Evolutionary conservation across 1,140 invertebrate species (phyloP).

Genomic region (Drosophila sp.): DNA sequence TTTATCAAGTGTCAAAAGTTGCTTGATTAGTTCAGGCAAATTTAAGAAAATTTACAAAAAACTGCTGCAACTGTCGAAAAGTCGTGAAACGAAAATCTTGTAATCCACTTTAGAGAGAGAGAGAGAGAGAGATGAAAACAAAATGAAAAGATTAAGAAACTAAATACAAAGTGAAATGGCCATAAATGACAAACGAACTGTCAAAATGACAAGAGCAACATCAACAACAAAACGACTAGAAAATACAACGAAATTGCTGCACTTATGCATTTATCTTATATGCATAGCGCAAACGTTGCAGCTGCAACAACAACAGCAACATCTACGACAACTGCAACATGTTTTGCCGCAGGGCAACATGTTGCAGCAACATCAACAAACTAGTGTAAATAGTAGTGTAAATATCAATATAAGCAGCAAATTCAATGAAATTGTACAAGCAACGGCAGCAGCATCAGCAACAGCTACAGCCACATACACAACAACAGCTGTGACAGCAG

Average conservation of each 20-base stretch:
- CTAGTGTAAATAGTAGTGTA: constrained; percentile 82
- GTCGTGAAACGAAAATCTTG: neutral
- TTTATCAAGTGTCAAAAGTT: constrained; percentile 69
- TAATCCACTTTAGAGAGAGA: constrained; percentile 19
- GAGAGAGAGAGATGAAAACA: constrained; percentile 17
- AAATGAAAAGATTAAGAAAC: constrained; percentile 46
- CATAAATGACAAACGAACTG: constrained; percentile 75
- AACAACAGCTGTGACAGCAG: constrained; percentile 30
- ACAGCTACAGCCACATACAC: constrained; percentile 33
- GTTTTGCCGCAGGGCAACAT: constrained; percentile 66
- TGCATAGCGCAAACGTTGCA: constrained; percentile 67
- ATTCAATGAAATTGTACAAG: constrained; percentile 79
- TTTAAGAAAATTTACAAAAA: neutral
- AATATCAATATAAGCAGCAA: constrained; percentile 77
- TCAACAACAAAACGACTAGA: constrained; percentile 9
- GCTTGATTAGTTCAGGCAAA: constrained; percentile 37
- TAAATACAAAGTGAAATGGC: constrained; percentile 51
- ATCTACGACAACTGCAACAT: constrained; percentile 46
- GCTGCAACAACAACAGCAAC: constrained; percentile 33
- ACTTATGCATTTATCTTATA: constrained; percentile 70
- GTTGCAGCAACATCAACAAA: constrained; percentile 66
- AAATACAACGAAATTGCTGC: constrained; percentile 49
- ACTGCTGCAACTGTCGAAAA: constrained; percentile 37
- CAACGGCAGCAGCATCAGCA: constrained; percentile 58
- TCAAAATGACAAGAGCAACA: constrained; percentile 67